Base-by-base conservation (phyloP, 2,888 invertebrate genomes). In the Odiellus spinosus region DNA sequence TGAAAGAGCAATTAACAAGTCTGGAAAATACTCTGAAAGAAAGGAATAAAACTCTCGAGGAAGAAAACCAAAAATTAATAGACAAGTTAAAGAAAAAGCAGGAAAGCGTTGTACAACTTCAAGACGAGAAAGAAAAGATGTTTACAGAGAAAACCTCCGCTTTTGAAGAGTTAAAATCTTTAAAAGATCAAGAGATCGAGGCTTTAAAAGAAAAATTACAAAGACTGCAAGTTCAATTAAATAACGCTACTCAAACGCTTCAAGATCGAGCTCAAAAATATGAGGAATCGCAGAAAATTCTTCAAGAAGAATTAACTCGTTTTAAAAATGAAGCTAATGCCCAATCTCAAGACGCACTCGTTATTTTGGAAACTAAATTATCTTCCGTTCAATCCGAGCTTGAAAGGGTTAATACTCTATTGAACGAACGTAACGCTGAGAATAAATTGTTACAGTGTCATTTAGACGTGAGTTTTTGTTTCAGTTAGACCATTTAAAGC, bases 51-150 rank as follows among this genome's bases (percentile, higher is more conserved):
- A 45, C 43, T 39, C 42, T 63, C 4, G 59, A 62, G 46, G 60
- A 58, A 18, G 64, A 65, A 50, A 43, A 60, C 21, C 60, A 61
- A 36, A 63, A 61, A 57, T 40, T 61, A 8, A 44, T 55, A 34
- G 65, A 64, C 34, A 66, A 65, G 53, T 52, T 66, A 26, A 65
- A 62, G 53, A 65, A 61, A 54, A 67, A 68, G 52, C 67, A 67
- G 53, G 67, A 67, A 54, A 67, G 66, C 49, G 59, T 60, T 40
- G 46, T 63, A 5, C 61, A 63, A 45, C 53, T 68, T 26, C 66
- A 67, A 49, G 60, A 60, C 42, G 67, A 67, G 49, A 68, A 67
- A 52, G 67, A 67, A 49, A 51, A 52, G 4, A 45, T 63, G 15
- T 65, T 62, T 51, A 57, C 54, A 50, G 63, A 64, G 47, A 58